A percentile compares a stretch with the other conserved stretches of the same genome.
Conservation (phyloP, 2,797 vertebrate genomes). For the Chloroceryle inda region DNA sequence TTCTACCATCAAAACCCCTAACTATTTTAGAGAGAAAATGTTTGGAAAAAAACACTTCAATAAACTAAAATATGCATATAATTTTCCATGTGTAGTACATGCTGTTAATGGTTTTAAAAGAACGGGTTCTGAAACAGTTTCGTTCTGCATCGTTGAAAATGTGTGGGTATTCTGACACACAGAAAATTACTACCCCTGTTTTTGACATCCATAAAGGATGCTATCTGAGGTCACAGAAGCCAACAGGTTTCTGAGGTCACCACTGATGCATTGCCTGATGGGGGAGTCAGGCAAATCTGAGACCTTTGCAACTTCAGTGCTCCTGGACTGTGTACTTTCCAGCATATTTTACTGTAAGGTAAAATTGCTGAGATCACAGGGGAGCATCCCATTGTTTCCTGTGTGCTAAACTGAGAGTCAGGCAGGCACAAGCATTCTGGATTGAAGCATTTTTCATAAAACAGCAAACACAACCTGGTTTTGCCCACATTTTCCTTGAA, state of each 20-base stretch:
- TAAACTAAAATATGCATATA: slow-evolving; percentile 2
- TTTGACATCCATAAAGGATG: background rate
- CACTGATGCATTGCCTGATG: background rate
- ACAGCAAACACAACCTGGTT: background rate
- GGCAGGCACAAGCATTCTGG: background rate
- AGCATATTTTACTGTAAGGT: background rate
- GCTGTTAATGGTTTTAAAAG: slow-evolving; percentile 39
- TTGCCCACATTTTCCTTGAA: background rate
- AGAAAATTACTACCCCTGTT: slow-evolving; percentile 13
- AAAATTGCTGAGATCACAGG: background rate
- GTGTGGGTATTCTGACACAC: background rate
- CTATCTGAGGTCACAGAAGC: background rate
- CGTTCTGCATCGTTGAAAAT: slow-evolving; percentile 37
- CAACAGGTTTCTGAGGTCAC: background rate
- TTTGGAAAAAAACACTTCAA: background rate
- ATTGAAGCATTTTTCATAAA: background rate
- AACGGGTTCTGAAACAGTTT: slow-evolving; percentile 14
- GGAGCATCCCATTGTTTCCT: background rate
- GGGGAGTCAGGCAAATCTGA: background rate
- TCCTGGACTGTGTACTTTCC: background rate
- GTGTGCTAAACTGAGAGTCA: background rate
- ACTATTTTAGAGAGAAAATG: background rate
- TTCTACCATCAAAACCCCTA: background rate
- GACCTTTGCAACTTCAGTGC: background rate
- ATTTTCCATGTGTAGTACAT: slow-evolving; percentile 27